Evolutionary conservation across 37 sponge, comb jelly and placozoan species (phyloP).

Genomic region (Tethya wilhelma): DNA sequence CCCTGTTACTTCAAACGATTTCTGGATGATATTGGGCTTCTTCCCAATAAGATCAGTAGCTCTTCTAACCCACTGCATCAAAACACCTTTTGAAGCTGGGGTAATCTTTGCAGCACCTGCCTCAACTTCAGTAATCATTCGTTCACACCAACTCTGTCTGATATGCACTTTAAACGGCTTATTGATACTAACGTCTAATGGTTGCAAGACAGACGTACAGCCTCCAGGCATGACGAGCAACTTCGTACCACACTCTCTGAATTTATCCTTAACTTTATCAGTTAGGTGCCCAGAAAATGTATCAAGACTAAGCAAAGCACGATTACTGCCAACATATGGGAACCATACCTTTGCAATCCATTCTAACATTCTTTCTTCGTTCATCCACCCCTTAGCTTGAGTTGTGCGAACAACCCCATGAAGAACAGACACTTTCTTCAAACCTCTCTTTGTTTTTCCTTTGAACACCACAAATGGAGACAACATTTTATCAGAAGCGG

Average conservation of each 20-base stretch:
- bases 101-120: too few relatives aligned
- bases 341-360: conserved; percentile 25
- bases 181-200: conserved; percentile 45
- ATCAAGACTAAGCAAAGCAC: conserved; percentile 25
- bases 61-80: too few relatives aligned
- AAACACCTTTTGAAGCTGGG: too few relatives aligned
- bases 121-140: too few relatives aligned
- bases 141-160: neutral
- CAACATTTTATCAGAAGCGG: too few relatives aligned
- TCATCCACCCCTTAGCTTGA: conserved; percentile 22
- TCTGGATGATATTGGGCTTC: too few relatives aligned
- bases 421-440: too few relatives aligned
- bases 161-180: conserved; percentile 24
- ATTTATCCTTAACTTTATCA: conserved; percentile 13
- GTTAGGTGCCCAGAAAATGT: conserved; percentile 28
- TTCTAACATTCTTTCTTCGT: conserved; percentile 13
- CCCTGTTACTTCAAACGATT: too few relatives aligned
- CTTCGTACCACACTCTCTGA: neutral
- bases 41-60: too few relatives aligned
- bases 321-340: neutral
- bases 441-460: too few relatives aligned
- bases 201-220: conserved; percentile 48
- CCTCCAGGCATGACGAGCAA: conserved; percentile 48
- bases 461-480: too few relatives aligned
- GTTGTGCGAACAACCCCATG: too few relatives aligned